Conservation (phyloP, 2,888 invertebrate genomes). For the Globia sparganii region DNA sequence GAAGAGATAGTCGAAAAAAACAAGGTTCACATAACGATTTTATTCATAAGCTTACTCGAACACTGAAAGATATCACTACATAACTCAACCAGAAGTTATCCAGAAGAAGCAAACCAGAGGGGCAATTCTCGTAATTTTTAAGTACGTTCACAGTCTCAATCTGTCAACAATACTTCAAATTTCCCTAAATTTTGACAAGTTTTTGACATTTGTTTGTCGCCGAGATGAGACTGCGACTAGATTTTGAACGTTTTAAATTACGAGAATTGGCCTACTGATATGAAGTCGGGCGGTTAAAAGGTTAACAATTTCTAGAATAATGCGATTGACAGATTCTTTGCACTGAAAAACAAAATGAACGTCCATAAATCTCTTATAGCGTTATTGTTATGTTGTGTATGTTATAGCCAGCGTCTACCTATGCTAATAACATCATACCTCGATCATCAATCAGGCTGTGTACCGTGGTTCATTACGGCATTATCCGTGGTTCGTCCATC, state of each 20-base stretch:
- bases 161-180: too few species aligned
- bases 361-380: neutral
- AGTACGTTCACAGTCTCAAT: too few species aligned
- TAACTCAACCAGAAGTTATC: neutral
- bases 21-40: too few species aligned
- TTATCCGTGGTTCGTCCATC: slow-evolving; percentile 46
- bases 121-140: too few species aligned
- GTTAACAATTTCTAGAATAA: neutral
- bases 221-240: too few species aligned
- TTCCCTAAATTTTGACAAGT: too few species aligned
- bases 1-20: neutral
- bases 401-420: slow-evolving; percentile 1
- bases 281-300: too few species aligned
- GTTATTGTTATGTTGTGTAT: slow-evolving; percentile 14
- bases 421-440: slow-evolving; percentile 28
- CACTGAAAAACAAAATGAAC: neutral
- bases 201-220: too few species aligned
- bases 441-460: slow-evolving; percentile 52
- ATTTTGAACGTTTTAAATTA: too few species aligned
- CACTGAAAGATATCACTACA: neutral
- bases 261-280: too few species aligned
- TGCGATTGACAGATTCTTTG: neutral
- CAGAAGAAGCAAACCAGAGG: too few species aligned
- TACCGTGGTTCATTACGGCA: slow-evolving; percentile 51
- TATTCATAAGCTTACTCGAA: too few species aligned